These are phyloP conservation scores for Temnothorax curvispinosus DNA, from an alignment of 1,140 invertebrate genomes.

Conservation along the genomic window DNA sequence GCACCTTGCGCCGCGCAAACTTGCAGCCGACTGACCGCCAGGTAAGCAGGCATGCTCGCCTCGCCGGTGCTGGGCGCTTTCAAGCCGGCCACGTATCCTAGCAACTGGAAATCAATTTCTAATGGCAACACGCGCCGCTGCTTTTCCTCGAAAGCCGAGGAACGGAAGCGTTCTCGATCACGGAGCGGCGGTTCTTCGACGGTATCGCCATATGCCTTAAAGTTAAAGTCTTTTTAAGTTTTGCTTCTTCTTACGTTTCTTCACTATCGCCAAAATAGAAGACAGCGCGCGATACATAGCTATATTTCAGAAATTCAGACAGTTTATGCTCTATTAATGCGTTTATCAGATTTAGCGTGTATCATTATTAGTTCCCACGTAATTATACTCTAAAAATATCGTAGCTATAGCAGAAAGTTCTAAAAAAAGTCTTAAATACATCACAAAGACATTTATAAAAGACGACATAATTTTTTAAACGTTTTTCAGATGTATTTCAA, in stretches of 20 bases:
- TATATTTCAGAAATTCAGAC: not conserved
- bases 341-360: not conserved
- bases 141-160: constrained; percentile 22
- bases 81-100: constrained; percentile 74
- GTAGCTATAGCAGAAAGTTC: too few species aligned
- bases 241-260: not conserved
- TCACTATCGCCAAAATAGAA: not conserved
- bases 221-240: not conserved
- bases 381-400: too few species aligned
- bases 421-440: too few species aligned
- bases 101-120: constrained; percentile 80
- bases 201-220: too few species aligned
- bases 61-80: constrained; percentile 72
- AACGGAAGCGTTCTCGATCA: constrained; percentile 62
- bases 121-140: constrained; percentile 66
- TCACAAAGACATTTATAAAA: too few species aligned
- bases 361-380: too few species aligned
- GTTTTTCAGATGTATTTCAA: too few species aligned
- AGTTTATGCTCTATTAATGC: not conserved
- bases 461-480: too few species aligned
- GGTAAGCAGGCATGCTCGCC: constrained; percentile 65
- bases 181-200: not conserved
- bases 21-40: constrained; percentile 77
- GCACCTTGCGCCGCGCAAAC: constrained; percentile 73
- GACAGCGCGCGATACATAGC: not conserved